These are phyloP conservation scores for Tipula unca DNA, from an alignment of 2,888 invertebrate species.

Conservation along the genomic window DNA sequence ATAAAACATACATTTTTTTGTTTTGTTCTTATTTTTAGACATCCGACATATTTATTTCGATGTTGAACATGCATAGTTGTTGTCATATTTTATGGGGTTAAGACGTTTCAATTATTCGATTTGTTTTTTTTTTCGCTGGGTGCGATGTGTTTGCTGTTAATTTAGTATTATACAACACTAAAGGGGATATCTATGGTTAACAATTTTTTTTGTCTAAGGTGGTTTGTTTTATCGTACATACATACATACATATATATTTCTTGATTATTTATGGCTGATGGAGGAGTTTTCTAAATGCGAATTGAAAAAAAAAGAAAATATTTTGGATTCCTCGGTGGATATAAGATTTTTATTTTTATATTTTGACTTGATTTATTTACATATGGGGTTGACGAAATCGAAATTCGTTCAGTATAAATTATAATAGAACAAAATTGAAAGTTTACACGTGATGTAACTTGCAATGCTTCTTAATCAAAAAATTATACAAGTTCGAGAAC, in stretches of 20 bases:
- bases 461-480: too few species aligned
- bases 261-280: neutral
- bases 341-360: neutral
- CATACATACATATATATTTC: neutral
- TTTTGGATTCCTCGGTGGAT: neutral
- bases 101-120: neutral
- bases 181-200: neutral
- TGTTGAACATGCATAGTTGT: neutral
- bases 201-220: neutral
- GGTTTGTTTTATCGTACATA: neutral
- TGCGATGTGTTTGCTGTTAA: neutral
- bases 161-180: neutral
- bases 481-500: too few species aligned
- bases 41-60: neutral
- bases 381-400: neutral
- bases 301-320: neutral
- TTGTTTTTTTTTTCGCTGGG: neutral
- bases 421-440: neutral
- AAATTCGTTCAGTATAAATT: neutral
- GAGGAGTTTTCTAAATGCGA: neutral
- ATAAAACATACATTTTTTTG: neutral
- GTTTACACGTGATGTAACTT: neutral
- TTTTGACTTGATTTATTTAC: neutral
- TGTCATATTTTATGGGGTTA: neutral
- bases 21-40: neutral